Evolutionary conservation across 1,140 invertebrate genomes (phyloP).

Genomic region (Copidosoma floridanum): DNA sequence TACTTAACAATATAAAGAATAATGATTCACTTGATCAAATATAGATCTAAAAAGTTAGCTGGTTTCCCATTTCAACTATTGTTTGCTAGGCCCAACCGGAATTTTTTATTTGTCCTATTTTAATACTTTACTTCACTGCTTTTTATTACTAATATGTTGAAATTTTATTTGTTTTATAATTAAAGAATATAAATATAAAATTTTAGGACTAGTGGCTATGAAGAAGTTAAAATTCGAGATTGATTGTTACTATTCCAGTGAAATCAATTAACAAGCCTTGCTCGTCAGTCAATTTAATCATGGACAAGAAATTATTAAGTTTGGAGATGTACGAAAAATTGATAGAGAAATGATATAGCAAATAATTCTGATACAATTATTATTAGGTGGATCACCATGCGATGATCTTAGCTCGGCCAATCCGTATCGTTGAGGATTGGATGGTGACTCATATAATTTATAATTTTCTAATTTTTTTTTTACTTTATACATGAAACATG

Average conservation of each 20-base stretch:
- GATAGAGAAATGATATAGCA: constrained; percentile 46
- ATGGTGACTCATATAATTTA: constrained; percentile 56
- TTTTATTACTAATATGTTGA: too few relatives aligned
- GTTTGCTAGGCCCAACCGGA: too few relatives aligned
- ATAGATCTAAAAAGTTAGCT: too few relatives aligned
- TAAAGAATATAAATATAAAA: too few relatives aligned
- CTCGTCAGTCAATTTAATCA: constrained; percentile 55
- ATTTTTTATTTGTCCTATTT: too few relatives aligned
- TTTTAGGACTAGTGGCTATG: too few relatives aligned
- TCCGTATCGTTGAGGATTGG: constrained; percentile 59
- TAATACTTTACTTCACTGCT: too few relatives aligned
- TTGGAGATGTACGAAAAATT: constrained; percentile 54
- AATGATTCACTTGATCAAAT: too few relatives aligned
- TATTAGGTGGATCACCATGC: constrained; percentile 66
- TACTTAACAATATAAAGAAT: too few relatives aligned
- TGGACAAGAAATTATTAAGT: constrained; percentile 47
- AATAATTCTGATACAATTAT: constrained; percentile 62
- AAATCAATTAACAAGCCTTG: constrained; percentile 60
- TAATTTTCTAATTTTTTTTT: too few relatives aligned
- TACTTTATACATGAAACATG: background rate
- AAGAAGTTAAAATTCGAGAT: constrained; percentile 56
- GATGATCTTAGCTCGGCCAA: constrained; percentile 66
- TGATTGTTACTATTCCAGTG: constrained; percentile 62
- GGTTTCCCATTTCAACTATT: too few relatives aligned
- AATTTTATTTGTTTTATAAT: too few relatives aligned